A percentile compares a stretch with the other conserved stretches of the same genome.
These are phyloP conservation scores for Brachypodius melanocephalos DNA, from an alignment of 2,113 vertebrate genomes.

Conservation along the genomic window DNA sequence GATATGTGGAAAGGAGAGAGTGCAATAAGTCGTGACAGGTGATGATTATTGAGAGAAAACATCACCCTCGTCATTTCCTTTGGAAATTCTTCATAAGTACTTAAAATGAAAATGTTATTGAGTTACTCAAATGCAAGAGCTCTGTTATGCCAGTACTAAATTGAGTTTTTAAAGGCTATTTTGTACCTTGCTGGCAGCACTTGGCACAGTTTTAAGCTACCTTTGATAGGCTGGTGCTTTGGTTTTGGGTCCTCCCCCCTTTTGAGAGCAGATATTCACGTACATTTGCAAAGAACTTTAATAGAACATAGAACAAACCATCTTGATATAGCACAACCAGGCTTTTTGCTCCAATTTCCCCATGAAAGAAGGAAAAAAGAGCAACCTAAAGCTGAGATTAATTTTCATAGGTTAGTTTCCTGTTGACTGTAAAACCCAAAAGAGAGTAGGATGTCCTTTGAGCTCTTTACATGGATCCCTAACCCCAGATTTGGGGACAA, in stretches of 20 bases:
- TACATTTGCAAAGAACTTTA: neutral
- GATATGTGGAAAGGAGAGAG: neutral
- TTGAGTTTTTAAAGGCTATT: neutral
- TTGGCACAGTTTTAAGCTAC: neutral
- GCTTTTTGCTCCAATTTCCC: neutral
- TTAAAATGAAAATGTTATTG: slow-evolving; percentile 42
- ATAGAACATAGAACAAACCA: neutral
- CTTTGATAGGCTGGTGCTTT: neutral
- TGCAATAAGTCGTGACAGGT: neutral
- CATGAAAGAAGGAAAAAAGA: neutral
- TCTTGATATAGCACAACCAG: neutral
- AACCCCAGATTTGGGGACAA: neutral
- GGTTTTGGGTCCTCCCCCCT: neutral
- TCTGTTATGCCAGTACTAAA: slow-evolving; percentile 25
- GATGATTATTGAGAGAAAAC: slow-evolving; percentile 16
- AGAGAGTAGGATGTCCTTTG: neutral
- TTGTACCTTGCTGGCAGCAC: neutral
- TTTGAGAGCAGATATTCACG: neutral
- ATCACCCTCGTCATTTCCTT: neutral
- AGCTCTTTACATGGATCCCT: neutral
- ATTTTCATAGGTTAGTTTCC: neutral
- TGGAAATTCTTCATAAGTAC: slow-evolving; percentile 52
- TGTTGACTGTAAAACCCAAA: neutral
- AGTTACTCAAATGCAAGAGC: slow-evolving; percentile 28
- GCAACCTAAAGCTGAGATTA: neutral